Evolutionary conservation across 2,113 vertebrate genomes (phyloP).

Genomic region (Eurypyga helias): DNA sequence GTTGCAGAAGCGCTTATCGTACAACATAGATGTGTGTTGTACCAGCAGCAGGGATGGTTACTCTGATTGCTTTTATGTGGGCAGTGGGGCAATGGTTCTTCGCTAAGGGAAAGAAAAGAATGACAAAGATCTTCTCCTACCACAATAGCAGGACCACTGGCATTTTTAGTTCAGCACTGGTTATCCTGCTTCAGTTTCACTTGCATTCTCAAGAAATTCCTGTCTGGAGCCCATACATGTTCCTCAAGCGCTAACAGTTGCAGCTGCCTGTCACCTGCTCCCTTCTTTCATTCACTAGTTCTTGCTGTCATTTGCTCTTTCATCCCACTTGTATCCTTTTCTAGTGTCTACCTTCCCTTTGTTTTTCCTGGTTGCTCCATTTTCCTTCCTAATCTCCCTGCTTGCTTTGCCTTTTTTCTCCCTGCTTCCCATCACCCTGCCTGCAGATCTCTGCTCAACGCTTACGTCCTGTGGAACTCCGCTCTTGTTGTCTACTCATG

Average conservation of each 20-base stretch:
- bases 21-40: not conserved
- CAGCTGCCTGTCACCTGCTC: conserved; percentile 50
- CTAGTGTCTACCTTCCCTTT: not conserved
- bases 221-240: not conserved
- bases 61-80: not conserved
- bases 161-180: conserved; percentile 9
- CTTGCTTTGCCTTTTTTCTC: not conserved
- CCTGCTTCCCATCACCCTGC: not conserved
- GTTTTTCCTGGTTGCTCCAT: not conserved
- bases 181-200: conserved; percentile 11
- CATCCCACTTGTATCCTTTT: not conserved
- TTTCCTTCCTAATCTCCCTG: not conserved
- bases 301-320: not conserved
- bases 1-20: not conserved
- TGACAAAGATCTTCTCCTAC: not conserved
- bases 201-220: conserved; percentile 26
- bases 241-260: not conserved
- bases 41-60: not conserved
- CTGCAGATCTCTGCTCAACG: not conserved
- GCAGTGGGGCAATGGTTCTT: not conserved
- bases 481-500: not conserved
- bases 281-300: not conserved
- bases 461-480: not conserved
- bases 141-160: not conserved
- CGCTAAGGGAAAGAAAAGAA: not conserved